A percentile compares a stretch with the other conserved stretches of the same genome.
Conservation (phyloP, 2,797 vertebrate genomes). For the Falco peregrinus region DNA sequence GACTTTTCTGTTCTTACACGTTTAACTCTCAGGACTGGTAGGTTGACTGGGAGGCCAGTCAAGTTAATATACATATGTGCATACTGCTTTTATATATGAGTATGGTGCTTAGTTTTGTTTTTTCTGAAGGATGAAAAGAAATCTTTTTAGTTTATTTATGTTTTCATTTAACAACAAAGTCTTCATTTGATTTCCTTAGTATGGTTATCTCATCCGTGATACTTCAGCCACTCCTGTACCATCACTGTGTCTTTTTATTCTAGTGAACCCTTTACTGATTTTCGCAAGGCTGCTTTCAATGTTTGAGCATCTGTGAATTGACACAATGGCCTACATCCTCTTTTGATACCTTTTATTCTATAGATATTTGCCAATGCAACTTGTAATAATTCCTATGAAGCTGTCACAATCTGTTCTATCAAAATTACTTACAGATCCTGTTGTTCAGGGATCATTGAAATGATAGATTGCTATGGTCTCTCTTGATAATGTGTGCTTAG, state of each 20-base stretch:
- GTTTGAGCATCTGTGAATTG: not conserved
- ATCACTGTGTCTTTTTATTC: not conserved
- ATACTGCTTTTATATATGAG: not conserved
- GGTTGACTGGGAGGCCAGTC: not conserved
- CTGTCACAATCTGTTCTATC: constrained; percentile 63
- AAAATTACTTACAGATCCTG: constrained; percentile 61
- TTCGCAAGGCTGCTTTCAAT: not conserved
- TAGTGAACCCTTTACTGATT: not conserved
- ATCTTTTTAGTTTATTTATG: not conserved
- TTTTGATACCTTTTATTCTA: constrained; percentile 18
- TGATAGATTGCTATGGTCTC: constrained; percentile 64
- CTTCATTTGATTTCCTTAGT: not conserved
- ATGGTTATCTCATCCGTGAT: not conserved
- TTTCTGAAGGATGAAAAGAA: not conserved
- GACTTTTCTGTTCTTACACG: not conserved
- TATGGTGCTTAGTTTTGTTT: not conserved
- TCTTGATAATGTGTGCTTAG: constrained; percentile 60
- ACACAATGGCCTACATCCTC: not conserved
- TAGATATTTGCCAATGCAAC: constrained; percentile 27
- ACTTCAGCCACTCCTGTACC: not conserved
- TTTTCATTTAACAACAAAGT: not conserved
- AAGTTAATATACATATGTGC: not conserved
- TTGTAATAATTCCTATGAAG: constrained; percentile 65
- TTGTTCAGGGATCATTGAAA: constrained; percentile 69
- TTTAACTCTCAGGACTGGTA: not conserved